Base-by-base conservation (phyloP, 2,797 vertebrate genomes). In the Amazonetta brasiliensis region DNA sequence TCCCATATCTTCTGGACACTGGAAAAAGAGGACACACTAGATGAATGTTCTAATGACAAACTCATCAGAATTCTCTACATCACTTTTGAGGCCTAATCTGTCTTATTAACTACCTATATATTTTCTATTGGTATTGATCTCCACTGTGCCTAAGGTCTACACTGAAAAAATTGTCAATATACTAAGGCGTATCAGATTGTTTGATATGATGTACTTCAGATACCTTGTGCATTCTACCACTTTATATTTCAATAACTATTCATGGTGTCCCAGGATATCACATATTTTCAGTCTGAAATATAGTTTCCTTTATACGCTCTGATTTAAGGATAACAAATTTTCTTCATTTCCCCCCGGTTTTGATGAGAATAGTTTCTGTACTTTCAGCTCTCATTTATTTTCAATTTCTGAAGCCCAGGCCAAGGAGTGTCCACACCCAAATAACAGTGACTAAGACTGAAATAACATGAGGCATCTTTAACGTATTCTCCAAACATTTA, bases 381-480 rank as follows among this genome's bases (percentile, higher is more conserved):
- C 56, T 75, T 93, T 83, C 89, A 89, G 63, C 91, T 96, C 87
- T 92, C 58, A 67, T 88, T 94, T 96, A 95, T 96, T 96, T 94
- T 95, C 79, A 93, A 52, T 66, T 94, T 97, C 86, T 95, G 85
- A 86, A 95, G 72, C 64, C 59, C 80, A 52, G 19, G 58, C 50
- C 87, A 43, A 91, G 84, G 90, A 95, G 87, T 73, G 86, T 18
- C 93, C 86, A 95, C 97, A 94, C 93, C 94, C 96, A 96, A 91
- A 89, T 56, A 96, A 58, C 83, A 92, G 52, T 96, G 94, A 96
- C 76, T 96, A 95, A 95, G 96, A 81, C 88, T 87, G 92, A 95
- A 97, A 97, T 94, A 96, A 87, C 89, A 89, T 84, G 81, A 97
- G 84, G 50, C 97, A 89, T 96, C 88, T 72, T 85, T 78, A 92